Conservation (phyloP, 2,888 invertebrate genomes). For the Leptura quadrifasciata region DNA sequence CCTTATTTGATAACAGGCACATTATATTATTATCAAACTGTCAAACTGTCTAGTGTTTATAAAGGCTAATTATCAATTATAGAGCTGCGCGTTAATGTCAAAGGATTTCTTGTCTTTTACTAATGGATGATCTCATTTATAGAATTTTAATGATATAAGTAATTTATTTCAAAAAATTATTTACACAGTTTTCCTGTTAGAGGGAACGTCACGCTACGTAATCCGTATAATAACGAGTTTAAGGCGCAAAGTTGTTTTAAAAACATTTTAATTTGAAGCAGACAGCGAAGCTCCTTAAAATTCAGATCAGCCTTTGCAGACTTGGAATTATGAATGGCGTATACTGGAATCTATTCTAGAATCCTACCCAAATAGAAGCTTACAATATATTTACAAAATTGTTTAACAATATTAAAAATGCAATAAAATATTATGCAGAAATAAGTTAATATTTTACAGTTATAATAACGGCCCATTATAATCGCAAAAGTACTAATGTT, state of each 20-base stretch:
- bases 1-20: background rate
- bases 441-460: too few species aligned
- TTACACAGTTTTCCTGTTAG: conserved; percentile 17
- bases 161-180: conserved; percentile 14
- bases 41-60: background rate
- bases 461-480: too few species aligned
- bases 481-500: too few species aligned
- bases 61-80: background rate
- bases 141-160: conserved; percentile 16
- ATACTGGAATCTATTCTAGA: background rate
- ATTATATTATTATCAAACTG: background rate
- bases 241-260: background rate
- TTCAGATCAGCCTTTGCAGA: background rate
- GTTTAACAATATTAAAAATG: too few species aligned
- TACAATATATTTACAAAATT: background rate
- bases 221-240: conserved; percentile 3
- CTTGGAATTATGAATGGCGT: background rate
- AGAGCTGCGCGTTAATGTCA: background rate
- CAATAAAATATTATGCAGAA: too few species aligned
- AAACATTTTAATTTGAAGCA: conserved; percentile 3
- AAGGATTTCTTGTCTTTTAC: background rate
- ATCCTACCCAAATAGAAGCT: background rate
- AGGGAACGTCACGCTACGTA: background rate
- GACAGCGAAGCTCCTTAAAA: background rate
- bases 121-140: background rate